Evolutionary conservation across 2,113 vertebrate genomes (phyloP).

Genomic region (cat (Felis catus)): DNA sequence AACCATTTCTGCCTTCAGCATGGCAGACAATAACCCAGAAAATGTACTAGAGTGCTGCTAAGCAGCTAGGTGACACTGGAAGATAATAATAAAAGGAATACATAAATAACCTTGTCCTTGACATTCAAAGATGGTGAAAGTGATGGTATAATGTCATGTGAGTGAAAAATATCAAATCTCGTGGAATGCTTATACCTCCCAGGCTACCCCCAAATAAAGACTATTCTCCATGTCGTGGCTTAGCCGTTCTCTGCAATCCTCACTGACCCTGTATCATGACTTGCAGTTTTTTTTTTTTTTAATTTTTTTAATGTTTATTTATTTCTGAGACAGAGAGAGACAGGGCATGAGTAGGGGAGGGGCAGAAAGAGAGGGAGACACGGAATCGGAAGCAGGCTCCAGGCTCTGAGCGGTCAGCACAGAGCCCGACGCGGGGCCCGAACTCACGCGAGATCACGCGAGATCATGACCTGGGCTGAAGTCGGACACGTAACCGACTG

Average conservation of each 20-base stretch:
- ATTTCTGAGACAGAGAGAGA: too few species aligned
- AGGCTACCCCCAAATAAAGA: constrained; percentile 17
- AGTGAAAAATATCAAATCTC: constrained; percentile 19
- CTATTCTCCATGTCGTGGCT: neutral
- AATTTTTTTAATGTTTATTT: too few species aligned
- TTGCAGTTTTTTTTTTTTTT: neutral
- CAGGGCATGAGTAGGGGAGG: too few species aligned
- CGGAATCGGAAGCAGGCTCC: too few species aligned
- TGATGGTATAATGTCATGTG: neutral
- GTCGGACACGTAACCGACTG: too few species aligned
- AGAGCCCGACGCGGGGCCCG: too few species aligned
- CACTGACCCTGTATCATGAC: neutral
- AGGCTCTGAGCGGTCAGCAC: too few species aligned
- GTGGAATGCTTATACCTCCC: neutral
- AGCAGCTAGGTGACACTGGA: constrained; percentile 47
- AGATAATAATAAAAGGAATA: constrained; percentile 39
- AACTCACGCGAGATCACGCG: too few species aligned
- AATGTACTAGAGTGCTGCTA: constrained; percentile 55
- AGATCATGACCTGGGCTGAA: too few species aligned
- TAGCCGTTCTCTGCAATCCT: neutral
- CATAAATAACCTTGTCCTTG: constrained; percentile 48
- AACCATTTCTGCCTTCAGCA: constrained; percentile 27
- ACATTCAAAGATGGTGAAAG: constrained; percentile 12
- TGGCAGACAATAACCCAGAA: constrained; percentile 42
- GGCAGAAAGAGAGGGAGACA: too few species aligned